phyloP scores from a whole-genome alignment of 2,888 invertebrate species.

The Philonicus albiceps region DNA sequence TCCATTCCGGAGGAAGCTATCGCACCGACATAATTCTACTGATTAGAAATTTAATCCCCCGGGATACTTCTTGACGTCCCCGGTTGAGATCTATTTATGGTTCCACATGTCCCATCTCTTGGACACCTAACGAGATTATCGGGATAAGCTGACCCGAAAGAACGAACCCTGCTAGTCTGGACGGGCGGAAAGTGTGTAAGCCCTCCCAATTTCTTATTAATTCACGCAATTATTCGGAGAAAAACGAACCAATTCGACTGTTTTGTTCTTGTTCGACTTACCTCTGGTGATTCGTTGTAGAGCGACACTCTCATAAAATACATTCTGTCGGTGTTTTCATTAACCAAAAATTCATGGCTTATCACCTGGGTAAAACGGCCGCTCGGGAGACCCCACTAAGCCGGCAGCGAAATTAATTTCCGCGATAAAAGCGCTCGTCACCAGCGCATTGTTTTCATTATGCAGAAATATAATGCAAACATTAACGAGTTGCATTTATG shows the following conservation, averaged over 20 bases:
- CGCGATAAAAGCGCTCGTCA: conserved; percentile 35
- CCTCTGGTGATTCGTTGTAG: background rate
- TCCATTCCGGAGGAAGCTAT: background rate
- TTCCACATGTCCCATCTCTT: background rate
- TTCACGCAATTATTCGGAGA: background rate
- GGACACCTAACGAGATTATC: background rate
- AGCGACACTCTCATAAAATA: background rate
- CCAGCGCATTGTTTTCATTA: conserved; percentile 27
- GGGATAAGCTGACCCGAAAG: background rate
- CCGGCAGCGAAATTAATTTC: conserved; percentile 27
- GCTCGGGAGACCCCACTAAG: background rate
- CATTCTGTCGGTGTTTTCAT: background rate
- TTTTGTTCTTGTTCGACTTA: no score
- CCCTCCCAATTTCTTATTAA: background rate
- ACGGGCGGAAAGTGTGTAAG: background rate
- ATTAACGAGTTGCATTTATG: conserved; percentile 39
- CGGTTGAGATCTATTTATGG: background rate
- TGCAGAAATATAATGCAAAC: conserved; percentile 29
- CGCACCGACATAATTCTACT: conserved; percentile 26
- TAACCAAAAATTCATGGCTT: conserved; percentile 39
- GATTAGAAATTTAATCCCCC: conserved; percentile 37
- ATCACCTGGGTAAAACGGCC: conserved; percentile 20
- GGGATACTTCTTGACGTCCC: background rate
- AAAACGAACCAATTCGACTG: no score
- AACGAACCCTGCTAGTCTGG: background rate